A percentile compares a stretch with the other conserved stretches of the same genome.
Conservation (phyloP, 1,140 invertebrate genomes). For the Carcinoscorpius rotundicauda region DNA sequence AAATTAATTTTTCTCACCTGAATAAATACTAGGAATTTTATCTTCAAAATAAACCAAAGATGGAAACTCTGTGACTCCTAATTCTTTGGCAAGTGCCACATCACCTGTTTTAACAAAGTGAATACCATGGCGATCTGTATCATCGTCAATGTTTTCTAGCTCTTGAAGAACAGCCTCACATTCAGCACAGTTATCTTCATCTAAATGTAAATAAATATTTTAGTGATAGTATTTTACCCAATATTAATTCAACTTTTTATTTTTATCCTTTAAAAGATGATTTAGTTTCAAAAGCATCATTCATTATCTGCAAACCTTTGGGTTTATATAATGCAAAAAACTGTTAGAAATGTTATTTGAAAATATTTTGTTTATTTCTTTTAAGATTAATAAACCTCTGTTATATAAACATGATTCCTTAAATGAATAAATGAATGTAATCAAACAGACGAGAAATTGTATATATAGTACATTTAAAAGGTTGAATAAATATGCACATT, state of each 20-base stretch:
- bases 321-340: too few relatives aligned
- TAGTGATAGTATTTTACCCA: too few relatives aligned
- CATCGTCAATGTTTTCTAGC: slow-evolving; percentile 86
- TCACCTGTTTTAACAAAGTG: slow-evolving; percentile 91
- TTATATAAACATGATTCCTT: too few relatives aligned
- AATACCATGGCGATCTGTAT: slow-evolving; percentile 79
- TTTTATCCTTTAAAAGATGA: too few relatives aligned
- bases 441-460: too few relatives aligned
- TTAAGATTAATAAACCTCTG: too few relatives aligned
- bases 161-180: slow-evolving; percentile 74
- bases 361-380: too few relatives aligned
- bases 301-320: slow-evolving; percentile 1
- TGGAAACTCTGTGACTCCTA: slow-evolving; percentile 73
- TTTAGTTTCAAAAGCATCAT: not conserved
- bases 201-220: slow-evolving; percentile 34
- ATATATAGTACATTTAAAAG: too few relatives aligned
- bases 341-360: too few relatives aligned
- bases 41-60: slow-evolving; percentile 39
- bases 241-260: too few relatives aligned
- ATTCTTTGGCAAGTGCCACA: slow-evolving; percentile 64
- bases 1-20: slow-evolving; percentile 51
- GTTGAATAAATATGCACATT: too few relatives aligned
- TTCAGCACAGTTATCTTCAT: slow-evolving; percentile 53
- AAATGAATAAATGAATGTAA: too few relatives aligned
- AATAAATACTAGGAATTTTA: slow-evolving; percentile 83